Conservation (phyloP, 2,113 vertebrate genomes). For the Triplophysa rosa region DNA sequence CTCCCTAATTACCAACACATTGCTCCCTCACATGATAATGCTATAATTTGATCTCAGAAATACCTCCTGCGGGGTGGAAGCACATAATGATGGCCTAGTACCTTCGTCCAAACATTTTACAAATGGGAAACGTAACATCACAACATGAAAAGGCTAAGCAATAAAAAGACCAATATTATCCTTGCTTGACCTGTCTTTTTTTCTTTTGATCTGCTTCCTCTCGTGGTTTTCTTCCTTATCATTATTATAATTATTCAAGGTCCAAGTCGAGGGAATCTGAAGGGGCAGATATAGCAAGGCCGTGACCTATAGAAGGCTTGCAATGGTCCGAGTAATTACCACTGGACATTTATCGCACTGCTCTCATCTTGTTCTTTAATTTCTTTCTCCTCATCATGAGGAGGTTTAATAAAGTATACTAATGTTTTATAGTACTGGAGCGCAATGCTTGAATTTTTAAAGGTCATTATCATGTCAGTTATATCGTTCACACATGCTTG, state of each 20-base stretch:
- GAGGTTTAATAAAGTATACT: constrained; percentile 1
- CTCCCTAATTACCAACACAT: constrained; percentile 40
- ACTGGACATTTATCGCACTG: constrained; percentile 26
- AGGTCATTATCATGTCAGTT: constrained; percentile 31
- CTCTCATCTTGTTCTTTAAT: constrained; percentile 15
- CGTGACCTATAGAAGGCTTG: constrained; percentile 4
- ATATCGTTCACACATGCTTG: constrained; percentile 5
- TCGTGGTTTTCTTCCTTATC: background rate
- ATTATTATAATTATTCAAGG: constrained; percentile 21
- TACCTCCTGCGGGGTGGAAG: constrained; percentile 12
- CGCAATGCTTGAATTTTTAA: background rate
- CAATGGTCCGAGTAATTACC: constrained; percentile 26
- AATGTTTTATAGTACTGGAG: constrained; percentile 9
- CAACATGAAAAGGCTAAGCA: constrained; percentile 1
- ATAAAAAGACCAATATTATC: background rate
- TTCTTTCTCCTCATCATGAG: constrained; percentile 12
- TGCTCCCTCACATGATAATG: constrained; percentile 31
- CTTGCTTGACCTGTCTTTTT: background rate
- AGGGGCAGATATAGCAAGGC: constrained; percentile 9
- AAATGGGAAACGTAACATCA: constrained; percentile 4
- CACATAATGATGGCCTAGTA: constrained; percentile 30
- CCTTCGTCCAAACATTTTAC: constrained; percentile 7
- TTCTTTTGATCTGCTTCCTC: constrained; percentile 10
- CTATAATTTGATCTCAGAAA: constrained; percentile 29
- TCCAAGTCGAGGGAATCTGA: constrained; percentile 9